Conservation (phyloP, 2,888 invertebrate genomes). For the Ferrisia virgata region DNA sequence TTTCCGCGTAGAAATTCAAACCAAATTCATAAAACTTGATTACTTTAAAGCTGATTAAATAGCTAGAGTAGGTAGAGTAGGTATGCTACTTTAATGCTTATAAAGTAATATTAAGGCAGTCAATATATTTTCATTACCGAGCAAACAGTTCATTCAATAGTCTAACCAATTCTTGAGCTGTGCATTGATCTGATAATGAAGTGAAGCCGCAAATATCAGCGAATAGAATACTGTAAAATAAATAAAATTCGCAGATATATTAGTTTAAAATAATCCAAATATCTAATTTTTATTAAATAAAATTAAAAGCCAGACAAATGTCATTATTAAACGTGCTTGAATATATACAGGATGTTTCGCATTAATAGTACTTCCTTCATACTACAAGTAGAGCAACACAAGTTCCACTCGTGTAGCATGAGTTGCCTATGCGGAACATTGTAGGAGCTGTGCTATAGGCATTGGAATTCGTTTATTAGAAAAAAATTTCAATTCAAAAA, state of each 20-base stretch:
- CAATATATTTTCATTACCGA: constrained; percentile 59
- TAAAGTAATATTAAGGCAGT: neutral
- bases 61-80: neutral
- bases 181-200: constrained; percentile 84
- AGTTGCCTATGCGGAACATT: too few relatives aligned
- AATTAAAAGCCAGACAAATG: too few relatives aligned
- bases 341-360: too few relatives aligned
- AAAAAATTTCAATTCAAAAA: too few relatives aligned
- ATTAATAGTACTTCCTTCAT: too few relatives aligned
- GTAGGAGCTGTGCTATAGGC: too few relatives aligned
- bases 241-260: constrained; percentile 44
- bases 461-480: too few relatives aligned
- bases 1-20: neutral
- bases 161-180: constrained; percentile 84
- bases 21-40: neutral
- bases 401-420: too few relatives aligned
- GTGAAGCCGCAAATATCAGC: constrained; percentile 93
- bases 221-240: constrained; percentile 73
- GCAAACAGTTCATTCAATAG: constrained; percentile 87
- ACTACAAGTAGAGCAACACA: too few relatives aligned
- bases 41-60: neutral
- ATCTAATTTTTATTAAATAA: too few relatives aligned
- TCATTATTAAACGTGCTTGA: too few relatives aligned
- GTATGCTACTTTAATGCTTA: neutral
- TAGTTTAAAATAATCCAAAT: too few relatives aligned